A percentile compares a stretch with the other conserved stretches of the same genome.
Evolutionary conservation across 2,797 vertebrate species (phyloP).

Genomic region (Trematomus bernacchii): DNA sequence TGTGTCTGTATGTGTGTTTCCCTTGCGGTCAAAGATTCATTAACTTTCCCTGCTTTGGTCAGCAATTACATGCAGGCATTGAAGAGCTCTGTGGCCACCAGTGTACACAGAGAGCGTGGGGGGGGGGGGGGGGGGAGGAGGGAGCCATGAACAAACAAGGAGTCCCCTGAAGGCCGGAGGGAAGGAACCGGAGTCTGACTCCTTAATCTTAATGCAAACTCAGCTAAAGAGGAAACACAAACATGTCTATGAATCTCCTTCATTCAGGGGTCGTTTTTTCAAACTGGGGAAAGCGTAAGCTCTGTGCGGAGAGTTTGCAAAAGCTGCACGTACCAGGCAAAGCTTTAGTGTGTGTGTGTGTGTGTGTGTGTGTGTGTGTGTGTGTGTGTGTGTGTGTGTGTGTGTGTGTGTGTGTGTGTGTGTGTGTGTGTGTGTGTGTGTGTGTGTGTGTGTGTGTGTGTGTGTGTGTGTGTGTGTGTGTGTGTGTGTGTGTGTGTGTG

Average conservation of each 20-base stretch:
- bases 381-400: neutral
- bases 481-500: neutral
- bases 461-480: neutral
- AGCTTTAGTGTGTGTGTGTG: neutral
- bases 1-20: conserved; percentile 87
- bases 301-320: conserved; percentile 58
- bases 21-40: conserved; percentile 86
- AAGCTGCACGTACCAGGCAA: neutral
- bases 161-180: conserved; percentile 47
- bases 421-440: neutral
- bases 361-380: neutral
- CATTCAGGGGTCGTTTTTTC: conserved; percentile 47
- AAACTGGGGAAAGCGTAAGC: conserved; percentile 17
- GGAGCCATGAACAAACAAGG: conserved; percentile 63
- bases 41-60: conserved; percentile 88
- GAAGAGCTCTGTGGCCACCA: conserved; percentile 59
- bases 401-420: too few relatives aligned
- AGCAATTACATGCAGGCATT: conserved; percentile 88
- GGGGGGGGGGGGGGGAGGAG: conserved; percentile 23
- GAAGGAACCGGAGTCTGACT: conserved; percentile 46
- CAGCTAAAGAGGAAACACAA: conserved; percentile 65
- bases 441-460: neutral
- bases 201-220: conserved; percentile 58
- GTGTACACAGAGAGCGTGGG: conserved; percentile 27
- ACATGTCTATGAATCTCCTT: conserved; percentile 61